Evolutionary conservation across 2,113 vertebrate species (phyloP).

Genomic region (Scomber japonicus): DNA sequence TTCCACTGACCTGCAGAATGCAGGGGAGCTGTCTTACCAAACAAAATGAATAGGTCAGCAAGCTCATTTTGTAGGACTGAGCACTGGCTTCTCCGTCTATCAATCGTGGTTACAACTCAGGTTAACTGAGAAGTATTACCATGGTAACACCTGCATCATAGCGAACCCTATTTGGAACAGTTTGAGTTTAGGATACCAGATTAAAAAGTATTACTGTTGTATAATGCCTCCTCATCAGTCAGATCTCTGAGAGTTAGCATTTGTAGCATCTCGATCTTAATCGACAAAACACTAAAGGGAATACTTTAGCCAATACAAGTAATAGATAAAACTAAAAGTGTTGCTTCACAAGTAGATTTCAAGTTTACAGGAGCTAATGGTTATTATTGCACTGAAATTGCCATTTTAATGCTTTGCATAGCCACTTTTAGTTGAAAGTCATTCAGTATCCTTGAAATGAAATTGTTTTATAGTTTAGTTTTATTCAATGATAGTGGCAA

Average conservation of each 20-base stretch:
- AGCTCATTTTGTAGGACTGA: background rate
- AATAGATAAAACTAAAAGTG: too few relatives aligned
- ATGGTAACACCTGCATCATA: constrained; percentile 30
- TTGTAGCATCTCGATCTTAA: background rate
- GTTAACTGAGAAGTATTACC: constrained; percentile 17
- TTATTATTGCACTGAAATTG: too few relatives aligned
- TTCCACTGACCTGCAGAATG: background rate
- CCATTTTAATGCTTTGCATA: background rate
- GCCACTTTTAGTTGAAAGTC: background rate
- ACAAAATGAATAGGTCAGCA: background rate
- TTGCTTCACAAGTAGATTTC: too few relatives aligned
- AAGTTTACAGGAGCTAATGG: too few relatives aligned
- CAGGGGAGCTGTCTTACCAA: background rate
- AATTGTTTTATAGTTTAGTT: too few relatives aligned
- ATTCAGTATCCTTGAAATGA: too few relatives aligned
- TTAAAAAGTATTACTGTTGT: too few relatives aligned
- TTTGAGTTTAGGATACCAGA: background rate
- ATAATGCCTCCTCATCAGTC: background rate
- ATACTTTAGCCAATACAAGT: too few relatives aligned
- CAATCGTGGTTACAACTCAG: background rate
- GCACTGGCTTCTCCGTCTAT: background rate
- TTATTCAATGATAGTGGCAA: background rate
- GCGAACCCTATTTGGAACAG: background rate
- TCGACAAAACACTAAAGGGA: too few relatives aligned
- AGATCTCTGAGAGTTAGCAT: background rate